Percentiles rank a stretch among this genome's conserved stretches.
Evolutionary conservation across 2,113 vertebrate species (phyloP).

Genomic region (Chitala chitala): DNA sequence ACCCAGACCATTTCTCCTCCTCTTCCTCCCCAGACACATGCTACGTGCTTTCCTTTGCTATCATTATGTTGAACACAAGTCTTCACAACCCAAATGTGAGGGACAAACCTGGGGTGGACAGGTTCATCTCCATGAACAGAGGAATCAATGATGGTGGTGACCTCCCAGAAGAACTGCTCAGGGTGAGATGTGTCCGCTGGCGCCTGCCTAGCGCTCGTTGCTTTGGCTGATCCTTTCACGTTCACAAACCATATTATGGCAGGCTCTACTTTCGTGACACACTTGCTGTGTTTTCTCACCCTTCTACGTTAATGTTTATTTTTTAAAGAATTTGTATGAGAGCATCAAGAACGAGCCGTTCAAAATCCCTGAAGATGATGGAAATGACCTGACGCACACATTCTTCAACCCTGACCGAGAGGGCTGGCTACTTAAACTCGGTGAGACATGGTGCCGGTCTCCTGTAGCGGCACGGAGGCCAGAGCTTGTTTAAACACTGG

Average conservation of each 20-base stretch:
- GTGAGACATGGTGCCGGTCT: slow-evolving; percentile 50
- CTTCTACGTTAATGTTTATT: not conserved
- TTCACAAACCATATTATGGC: no score
- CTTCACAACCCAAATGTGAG: slow-evolving; percentile 86
- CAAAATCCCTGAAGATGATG: slow-evolving; percentile 90
- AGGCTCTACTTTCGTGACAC: not conserved
- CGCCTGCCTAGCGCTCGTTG: no score
- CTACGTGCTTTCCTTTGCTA: slow-evolving; percentile 83
- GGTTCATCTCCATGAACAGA: slow-evolving; percentile 87
- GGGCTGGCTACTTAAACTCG: slow-evolving; percentile 88
- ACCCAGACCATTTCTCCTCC: not conserved
- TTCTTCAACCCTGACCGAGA: slow-evolving; percentile 89
- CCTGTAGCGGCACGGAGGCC: not conserved
- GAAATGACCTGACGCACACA: slow-evolving; percentile 85
- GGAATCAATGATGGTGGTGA: slow-evolving; percentile 87
- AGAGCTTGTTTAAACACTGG: not conserved
- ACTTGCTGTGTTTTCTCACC: not conserved
- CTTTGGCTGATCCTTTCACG: no score
- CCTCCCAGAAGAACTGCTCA: slow-evolving; percentile 79
- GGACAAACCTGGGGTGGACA: slow-evolving; percentile 77
- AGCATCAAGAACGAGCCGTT: slow-evolving; percentile 89
- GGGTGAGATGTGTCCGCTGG: slow-evolving; percentile 53
- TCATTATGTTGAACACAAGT: slow-evolving; percentile 91
- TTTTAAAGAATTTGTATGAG: slow-evolving; percentile 77
- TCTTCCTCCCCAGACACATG: slow-evolving; percentile 69